Evolutionary conservation across 2,888 invertebrate species (phyloP).

Genomic region (Aphodius granarius): DNA sequence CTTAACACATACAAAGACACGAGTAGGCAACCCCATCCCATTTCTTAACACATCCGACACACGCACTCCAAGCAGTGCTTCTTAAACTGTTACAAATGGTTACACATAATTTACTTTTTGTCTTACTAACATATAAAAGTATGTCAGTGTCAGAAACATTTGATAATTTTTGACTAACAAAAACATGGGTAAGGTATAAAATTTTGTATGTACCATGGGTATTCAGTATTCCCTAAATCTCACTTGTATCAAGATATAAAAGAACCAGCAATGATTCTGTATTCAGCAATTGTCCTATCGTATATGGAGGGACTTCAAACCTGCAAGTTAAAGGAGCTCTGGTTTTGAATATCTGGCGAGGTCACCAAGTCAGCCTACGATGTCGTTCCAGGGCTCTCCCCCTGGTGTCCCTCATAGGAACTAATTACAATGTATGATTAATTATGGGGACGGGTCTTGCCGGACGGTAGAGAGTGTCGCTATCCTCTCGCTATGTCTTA

Average conservation of each 20-base stretch:
- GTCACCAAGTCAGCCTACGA: slow-evolving; percentile 31
- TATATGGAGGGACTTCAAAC: background rate
- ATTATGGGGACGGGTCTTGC: slow-evolving; percentile 52
- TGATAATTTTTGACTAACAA: too few species aligned
- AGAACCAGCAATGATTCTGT: too few species aligned
- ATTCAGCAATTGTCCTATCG: background rate
- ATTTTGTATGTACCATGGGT: too few species aligned
- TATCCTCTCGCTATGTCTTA: slow-evolving; percentile 48
- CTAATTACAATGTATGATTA: slow-evolving; percentile 58
- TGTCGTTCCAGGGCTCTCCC: slow-evolving; percentile 14
- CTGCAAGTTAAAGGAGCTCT: background rate
- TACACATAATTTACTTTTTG: background rate
- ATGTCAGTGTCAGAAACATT: too few species aligned
- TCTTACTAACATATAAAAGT: too few species aligned
- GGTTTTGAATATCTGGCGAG: slow-evolving; percentile 5
- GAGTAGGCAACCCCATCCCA: background rate
- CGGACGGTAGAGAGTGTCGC: slow-evolving; percentile 22
- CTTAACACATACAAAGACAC: slow-evolving; percentile 31
- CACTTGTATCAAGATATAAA: too few species aligned
- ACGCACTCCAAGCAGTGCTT: slow-evolving; percentile 14
- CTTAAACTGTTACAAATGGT: background rate
- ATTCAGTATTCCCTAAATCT: too few species aligned
- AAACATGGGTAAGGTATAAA: too few species aligned
- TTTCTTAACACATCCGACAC: slow-evolving; percentile 28
- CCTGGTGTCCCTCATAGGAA: slow-evolving; percentile 42